These are phyloP conservation scores for Rhynchonema sp. DNA, from an alignment of 2,888 invertebrate genomes.

Conservation along the genomic window DNA sequence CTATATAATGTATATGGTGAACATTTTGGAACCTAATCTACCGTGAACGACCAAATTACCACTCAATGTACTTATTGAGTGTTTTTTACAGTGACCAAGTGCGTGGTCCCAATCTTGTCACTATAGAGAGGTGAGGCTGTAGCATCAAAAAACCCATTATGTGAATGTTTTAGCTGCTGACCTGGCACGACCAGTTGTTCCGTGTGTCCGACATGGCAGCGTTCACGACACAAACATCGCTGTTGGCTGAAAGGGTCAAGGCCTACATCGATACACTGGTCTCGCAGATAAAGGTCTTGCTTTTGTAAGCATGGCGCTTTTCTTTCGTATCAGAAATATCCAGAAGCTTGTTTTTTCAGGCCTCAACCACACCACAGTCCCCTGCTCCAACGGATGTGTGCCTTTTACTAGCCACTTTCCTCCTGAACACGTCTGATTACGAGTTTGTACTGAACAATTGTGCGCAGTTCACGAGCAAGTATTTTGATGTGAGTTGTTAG, in stretches of 20 bases:
- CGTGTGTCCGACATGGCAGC: background rate
- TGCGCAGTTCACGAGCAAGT: background rate
- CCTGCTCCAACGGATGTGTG: background rate
- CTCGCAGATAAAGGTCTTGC: too few relatives aligned
- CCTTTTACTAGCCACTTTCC: background rate
- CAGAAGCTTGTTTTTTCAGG: too few relatives aligned
- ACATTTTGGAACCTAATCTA: too few relatives aligned
- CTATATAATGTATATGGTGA: too few relatives aligned
- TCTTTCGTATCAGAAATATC: too few relatives aligned
- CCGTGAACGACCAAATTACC: too few relatives aligned
- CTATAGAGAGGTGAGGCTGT: too few relatives aligned
- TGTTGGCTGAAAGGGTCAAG: background rate
- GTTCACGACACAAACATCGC: background rate
- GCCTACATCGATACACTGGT: background rate
- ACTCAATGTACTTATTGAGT: too few relatives aligned
- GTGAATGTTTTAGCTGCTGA: background rate
- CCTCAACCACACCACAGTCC: too few relatives aligned
- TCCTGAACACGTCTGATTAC: background rate
- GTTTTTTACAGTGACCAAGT: background rate
- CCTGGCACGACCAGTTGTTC: background rate
- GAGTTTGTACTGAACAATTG: background rate
- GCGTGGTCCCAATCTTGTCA: too few relatives aligned
- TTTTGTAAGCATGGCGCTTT: too few relatives aligned
- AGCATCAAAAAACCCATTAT: too few relatives aligned
- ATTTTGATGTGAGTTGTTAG: background rate